A percentile compares a stretch with the other conserved stretches of the same genome.
phyloP scores from a whole-genome alignment of 2,888 invertebrate species.

The Callyntrura sp. region DNA sequence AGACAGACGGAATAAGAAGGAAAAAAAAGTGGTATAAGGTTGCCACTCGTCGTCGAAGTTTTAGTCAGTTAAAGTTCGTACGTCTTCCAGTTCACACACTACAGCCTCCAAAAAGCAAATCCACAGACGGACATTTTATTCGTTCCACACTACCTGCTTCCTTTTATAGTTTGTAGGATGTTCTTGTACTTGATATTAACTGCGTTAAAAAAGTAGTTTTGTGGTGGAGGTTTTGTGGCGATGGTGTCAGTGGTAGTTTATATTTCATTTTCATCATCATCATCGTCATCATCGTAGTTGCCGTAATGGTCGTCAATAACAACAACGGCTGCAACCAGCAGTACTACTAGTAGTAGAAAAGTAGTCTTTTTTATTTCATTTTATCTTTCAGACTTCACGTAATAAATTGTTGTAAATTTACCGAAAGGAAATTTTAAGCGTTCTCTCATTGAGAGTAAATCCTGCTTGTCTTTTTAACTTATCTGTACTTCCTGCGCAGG shows the following conservation, averaged over 20 bases:
- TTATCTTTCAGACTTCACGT: not conserved
- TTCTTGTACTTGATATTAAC: not conserved
- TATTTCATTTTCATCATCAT: conserved; percentile 17
- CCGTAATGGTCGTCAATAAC: not conserved
- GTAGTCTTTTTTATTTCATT: not conserved
- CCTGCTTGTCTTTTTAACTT: not conserved
- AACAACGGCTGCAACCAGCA: conserved; percentile 27
- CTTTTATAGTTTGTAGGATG: conserved; percentile 47
- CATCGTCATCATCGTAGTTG: not conserved
- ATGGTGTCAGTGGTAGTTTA: conserved; percentile 26
- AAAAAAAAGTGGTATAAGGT: conserved; percentile 7
- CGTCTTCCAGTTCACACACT: conserved; percentile 72
- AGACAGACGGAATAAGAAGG: conserved; percentile 15
- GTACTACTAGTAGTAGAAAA: no score
- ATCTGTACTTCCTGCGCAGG: not conserved
- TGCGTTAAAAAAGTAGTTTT: conserved; percentile 37
- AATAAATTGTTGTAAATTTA: conserved; percentile 44
- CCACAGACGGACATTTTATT: not conserved
- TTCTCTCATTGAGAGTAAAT: conserved; percentile 35
- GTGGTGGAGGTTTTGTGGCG: conserved; percentile 1
- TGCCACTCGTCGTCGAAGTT: conserved; percentile 16
- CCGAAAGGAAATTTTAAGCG: conserved; percentile 18
- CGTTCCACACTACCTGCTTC: conserved; percentile 30
- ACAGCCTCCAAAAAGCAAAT: not conserved
- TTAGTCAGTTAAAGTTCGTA: conserved; percentile 56